Base-by-base conservation (phyloP, 1,140 invertebrate species). In the Reticulitermes speratus region DNA sequence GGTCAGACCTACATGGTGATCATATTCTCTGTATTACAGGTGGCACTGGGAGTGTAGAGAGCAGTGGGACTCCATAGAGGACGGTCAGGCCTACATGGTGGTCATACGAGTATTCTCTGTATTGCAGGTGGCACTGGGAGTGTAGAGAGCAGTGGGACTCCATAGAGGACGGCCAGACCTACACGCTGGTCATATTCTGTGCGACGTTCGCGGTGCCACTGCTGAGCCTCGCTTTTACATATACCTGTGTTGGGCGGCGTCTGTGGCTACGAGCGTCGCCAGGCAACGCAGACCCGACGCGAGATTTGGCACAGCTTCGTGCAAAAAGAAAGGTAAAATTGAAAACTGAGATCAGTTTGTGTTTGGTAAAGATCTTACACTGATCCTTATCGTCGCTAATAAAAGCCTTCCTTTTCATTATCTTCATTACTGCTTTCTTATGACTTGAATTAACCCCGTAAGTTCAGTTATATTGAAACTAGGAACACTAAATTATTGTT, bases 121-220 rank as follows among this genome's bases (percentile, higher is more conserved):
- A 38, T 88, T 86, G 0, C 86, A 90, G 89, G 81, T 88, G 87
- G 86, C 88, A 90, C 84, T 90, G 90, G 82, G 89, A 91, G 48
- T 92, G 91, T 87, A 87, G 84, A 19, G 91, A 92, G 87, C 85
- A 88, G 1, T 91, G 90, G 91, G 85, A 87, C 21, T 81, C 86
- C 21, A 87, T 88, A 25, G 25, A 86, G 14, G 85, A 88, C 69
- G 88, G 89, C 25, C 88, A 90, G 86, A 84, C 89, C 0, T 93
- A 93, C 89, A 92, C 92, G 0, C 89, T 92, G 21, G 88, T 91
- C 86, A 89, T 93, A 8, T 91, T 93, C 86, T 86, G 91, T 6
- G 86, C 92, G 14, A 93, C 92, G 11, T 93, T 93, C 88, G 88
- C 91, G 16, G 88, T 93, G 23, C 93, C 93, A 0, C 89, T 94